Conservation (phyloP, 2,888 invertebrate species). For the Nematopogon swammerdamellus region DNA sequence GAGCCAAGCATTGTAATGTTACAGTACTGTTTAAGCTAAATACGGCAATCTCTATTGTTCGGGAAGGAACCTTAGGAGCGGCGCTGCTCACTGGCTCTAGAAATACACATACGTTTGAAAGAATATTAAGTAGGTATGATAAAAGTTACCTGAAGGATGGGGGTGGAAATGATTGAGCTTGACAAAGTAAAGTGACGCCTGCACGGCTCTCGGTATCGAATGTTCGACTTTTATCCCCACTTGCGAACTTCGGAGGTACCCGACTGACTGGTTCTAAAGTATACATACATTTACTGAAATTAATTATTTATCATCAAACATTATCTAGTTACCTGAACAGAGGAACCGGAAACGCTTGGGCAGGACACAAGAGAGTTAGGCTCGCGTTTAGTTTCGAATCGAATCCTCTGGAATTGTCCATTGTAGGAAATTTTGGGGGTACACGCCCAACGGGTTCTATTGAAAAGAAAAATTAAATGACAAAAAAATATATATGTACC, state of each 20-base stretch:
- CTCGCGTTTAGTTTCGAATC: slow-evolving; percentile 46
- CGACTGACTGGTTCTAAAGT: slow-evolving; percentile 64
- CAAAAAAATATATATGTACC: slow-evolving; percentile 38
- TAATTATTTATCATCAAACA: slow-evolving; percentile 7
- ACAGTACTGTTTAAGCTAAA: slow-evolving; percentile 26
- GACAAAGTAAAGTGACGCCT: slow-evolving; percentile 61
- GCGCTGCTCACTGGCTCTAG: slow-evolving; percentile 70
- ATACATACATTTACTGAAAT: no score
- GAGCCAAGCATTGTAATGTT: slow-evolving; percentile 61
- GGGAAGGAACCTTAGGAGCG: slow-evolving; percentile 62
- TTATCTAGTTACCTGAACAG: slow-evolving; percentile 59
- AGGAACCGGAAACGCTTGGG: slow-evolving; percentile 74
- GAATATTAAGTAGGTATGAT: no score
- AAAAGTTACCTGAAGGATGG: slow-evolving; percentile 57
- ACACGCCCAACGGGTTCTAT: slow-evolving; percentile 63
- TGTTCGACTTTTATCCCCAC: slow-evolving; percentile 61
- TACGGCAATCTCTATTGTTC: slow-evolving; percentile 47
- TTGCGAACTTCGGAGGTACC: slow-evolving; percentile 64
- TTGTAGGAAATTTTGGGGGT: slow-evolving; percentile 58
- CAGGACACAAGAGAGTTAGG: slow-evolving; percentile 68
- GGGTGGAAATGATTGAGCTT: slow-evolving; percentile 74
- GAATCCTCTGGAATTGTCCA: slow-evolving; percentile 64
- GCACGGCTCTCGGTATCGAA: slow-evolving; percentile 54
- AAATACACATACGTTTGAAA: neutral
- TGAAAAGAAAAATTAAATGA: slow-evolving; percentile 25